Evolutionary conservation across 1,140 invertebrate genomes (phyloP), one percentile per base, ranked within the genome.

Genomic region (Epicauta chinensis): DNA sequence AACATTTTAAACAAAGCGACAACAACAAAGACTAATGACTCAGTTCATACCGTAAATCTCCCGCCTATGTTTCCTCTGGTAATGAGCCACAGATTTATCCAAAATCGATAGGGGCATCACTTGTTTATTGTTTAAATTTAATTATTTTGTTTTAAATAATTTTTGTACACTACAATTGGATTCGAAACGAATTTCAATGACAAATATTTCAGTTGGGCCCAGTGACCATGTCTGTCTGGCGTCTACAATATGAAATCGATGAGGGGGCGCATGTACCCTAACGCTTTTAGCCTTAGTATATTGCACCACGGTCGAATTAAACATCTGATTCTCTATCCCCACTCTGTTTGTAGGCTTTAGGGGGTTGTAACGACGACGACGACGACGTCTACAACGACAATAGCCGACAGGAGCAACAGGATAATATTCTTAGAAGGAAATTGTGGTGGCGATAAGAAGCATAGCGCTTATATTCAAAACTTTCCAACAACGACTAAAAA

Each of bases 241-340:
- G 59, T 61, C 59, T 61, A 49, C 50, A 41, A 46, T 50, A 38
- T 39, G 43, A 46, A 61, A 64, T 64, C 62, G 57, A 64, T 64
- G 55, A 54, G 58, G 55, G 60, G 51, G 60, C 62, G 62, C 62
- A 64, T 62, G 62, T 55, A 58, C 60, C 41, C 37, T 60, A 51
- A 55, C 47, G 39, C 10, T 40, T 34, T 32, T 23, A 35, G 31
- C 53, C 43, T 48, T 32, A 35, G 36, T 51, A 32, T 37, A 43
- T 56, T 57, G 38, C 55, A 57, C 58, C 55, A 54, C 54, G 54
- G 58, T 57, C 55, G 49, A 42, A 43, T 43, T 29, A 43, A 58
- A 58, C 55, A 54, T 44, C 37, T 58, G 55, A 53, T 58, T 43
- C 51, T 34, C 6, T 11, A 34, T 34, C 30, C 37, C 29, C 46